Conservation (phyloP, 2,113 vertebrate genomes). For the Leucosticte australis region DNA sequence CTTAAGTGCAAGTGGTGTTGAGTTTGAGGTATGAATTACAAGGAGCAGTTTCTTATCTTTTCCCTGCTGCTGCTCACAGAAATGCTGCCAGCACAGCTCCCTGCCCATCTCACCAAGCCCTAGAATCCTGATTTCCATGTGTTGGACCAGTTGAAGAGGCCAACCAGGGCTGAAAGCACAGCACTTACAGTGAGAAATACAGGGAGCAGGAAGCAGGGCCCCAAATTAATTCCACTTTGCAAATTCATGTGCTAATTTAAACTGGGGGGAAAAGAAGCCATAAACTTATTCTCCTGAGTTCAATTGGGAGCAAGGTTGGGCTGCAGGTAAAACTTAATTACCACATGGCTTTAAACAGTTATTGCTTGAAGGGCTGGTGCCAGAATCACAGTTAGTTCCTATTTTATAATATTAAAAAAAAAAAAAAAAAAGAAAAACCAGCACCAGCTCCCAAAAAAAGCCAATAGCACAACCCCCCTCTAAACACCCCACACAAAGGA, state of each 20-base stretch:
- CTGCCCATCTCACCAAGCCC: background rate
- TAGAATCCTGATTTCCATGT: background rate
- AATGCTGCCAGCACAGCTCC: background rate
- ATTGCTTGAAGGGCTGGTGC: background rate
- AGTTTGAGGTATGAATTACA: background rate
- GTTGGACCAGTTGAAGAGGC: background rate
- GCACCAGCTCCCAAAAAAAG: background rate
- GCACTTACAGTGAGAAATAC: background rate
- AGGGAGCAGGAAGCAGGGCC: background rate
- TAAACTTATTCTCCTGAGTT: background rate
- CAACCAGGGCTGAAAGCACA: background rate
- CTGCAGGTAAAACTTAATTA: slow-evolving; percentile 31
- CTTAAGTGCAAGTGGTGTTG: background rate
- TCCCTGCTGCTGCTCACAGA: background rate
- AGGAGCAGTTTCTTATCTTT: background rate
- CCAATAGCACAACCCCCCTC: background rate
- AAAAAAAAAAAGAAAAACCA: background rate
- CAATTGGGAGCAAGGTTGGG: background rate
- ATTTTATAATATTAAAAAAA: background rate
- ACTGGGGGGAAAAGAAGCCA: rapidly evolving
- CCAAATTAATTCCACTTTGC: background rate
- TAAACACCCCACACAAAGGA: background rate
- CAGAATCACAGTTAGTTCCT: background rate
- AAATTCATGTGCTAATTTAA: background rate
- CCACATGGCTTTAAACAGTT: background rate